Percentiles rank a stretch among this genome's conserved stretches.
Evolutionary conservation across 2,113 vertebrate genomes (phyloP).

Genomic region (Holacanthus passer): DNA sequence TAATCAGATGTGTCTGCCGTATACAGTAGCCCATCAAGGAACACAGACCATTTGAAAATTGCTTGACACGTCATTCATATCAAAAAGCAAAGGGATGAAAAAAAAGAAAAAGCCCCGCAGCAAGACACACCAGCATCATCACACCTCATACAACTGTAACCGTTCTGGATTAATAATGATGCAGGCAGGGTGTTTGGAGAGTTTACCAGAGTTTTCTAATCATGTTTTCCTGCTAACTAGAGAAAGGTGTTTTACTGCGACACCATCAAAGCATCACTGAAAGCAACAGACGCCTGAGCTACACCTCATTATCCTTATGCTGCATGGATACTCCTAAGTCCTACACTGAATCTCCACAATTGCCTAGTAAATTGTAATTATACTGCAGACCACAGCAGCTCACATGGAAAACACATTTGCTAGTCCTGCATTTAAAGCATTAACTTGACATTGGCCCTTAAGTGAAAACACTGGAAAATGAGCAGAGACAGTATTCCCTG

Average conservation of each 20-base stretch:
- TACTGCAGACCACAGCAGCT: constrained; percentile 22
- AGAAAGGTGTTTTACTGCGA: constrained; percentile 52
- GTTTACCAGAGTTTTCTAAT: constrained; percentile 56
- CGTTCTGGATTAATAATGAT: constrained; percentile 52
- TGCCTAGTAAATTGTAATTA: constrained; percentile 60
- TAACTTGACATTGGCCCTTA: constrained; percentile 33
- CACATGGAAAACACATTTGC: constrained; percentile 55
- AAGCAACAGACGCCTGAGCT: constrained; percentile 43
- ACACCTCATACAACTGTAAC: constrained; percentile 31
- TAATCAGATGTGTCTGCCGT: constrained; percentile 33
- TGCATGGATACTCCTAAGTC: constrained; percentile 51
- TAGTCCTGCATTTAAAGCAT: constrained; percentile 46
- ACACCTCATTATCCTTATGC: constrained; percentile 60
- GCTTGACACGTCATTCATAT: constrained; percentile 41
- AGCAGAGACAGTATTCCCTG: not conserved
- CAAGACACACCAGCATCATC: constrained; percentile 9
- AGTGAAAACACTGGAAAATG: constrained; percentile 47
- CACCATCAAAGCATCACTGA: constrained; percentile 60
- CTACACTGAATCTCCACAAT: constrained; percentile 31
- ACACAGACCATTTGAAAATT: constrained; percentile 30
- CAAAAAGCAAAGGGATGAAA: constrained; percentile 25
- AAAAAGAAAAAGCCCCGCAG: constrained; percentile 19
- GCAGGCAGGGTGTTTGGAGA: constrained; percentile 33
- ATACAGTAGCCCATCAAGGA: constrained; percentile 31
- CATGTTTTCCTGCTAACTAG: constrained; percentile 51